Percentiles rank a stretch among this genome's conserved stretches.
phyloP scores from a whole-genome alignment of 2,888 invertebrate genomes.

The Melitaea athalia region DNA sequence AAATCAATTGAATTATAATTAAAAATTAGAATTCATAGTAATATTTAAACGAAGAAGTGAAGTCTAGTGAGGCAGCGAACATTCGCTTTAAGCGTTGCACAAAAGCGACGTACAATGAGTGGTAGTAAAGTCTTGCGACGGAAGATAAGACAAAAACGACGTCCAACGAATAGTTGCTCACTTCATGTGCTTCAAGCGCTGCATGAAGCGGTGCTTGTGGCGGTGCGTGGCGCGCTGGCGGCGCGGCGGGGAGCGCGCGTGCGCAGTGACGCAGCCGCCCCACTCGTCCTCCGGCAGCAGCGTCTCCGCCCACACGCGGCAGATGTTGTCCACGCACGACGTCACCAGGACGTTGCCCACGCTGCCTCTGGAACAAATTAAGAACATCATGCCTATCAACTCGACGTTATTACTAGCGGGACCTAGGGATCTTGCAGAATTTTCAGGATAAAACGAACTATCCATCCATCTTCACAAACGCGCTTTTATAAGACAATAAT shows the following conservation, averaged over 20 bases:
- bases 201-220: slow-evolving; percentile 98
- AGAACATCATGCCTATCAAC: too few species aligned
- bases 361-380: slow-evolving; percentile 86
- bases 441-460: too few species aligned
- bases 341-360: slow-evolving; percentile 99
- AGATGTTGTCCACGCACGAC: slow-evolving; percentile 98
- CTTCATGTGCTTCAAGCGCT: slow-evolving; percentile 98
- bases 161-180: slow-evolving; percentile 60
- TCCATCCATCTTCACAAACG: too few species aligned
- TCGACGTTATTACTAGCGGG: too few species aligned
- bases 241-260: slow-evolving; percentile 84
- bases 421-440: too few species aligned
- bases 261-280: slow-evolving; percentile 80
- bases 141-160: background rate
- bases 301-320: slow-evolving; percentile 99
- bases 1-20: too few species aligned
- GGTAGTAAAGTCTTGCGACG: too few species aligned
- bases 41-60: too few species aligned
- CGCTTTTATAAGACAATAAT: too few species aligned
- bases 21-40: background rate
- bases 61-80: too few species aligned
- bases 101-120: too few species aligned
- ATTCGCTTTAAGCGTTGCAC: too few species aligned
- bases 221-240: slow-evolving; percentile 92
- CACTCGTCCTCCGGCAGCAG: slow-evolving; percentile 97